Evolutionary conservation across 2,797 vertebrate genomes (phyloP), one percentile per base, ranked within the genome.

Genomic region (Gambusia yucatana): DNA sequence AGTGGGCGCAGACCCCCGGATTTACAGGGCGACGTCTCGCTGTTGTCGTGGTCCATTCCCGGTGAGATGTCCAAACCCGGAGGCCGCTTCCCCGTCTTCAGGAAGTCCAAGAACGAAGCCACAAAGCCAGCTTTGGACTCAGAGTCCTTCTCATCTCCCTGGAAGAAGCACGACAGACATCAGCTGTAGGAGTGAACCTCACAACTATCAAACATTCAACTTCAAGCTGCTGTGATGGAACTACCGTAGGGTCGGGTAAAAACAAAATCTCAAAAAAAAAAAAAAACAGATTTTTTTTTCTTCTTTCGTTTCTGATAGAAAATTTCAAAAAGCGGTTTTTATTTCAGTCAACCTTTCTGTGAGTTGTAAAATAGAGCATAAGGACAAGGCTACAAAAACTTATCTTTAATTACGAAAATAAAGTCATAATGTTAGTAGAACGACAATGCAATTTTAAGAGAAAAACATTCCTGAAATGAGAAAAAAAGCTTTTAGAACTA

Each of bases 31-130:
- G 96, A 95, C 76, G 92, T 88, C 76, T 95, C 94, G 1, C 93
- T 93, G 7, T 95, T 95, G 79, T 95, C 95, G 57, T 3, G 91
- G 17, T 93, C 94, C 89, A 94, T 93, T 81, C 94, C 94, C 1
- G 92, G 86, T 22, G 94, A 93, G 72, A 95, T 93, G 79, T 94
- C 94, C 83, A 95, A 86, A 73, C 96, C 87, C 87, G 96, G 69
- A 86, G 95, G 96, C 83, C 97, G 96, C 88, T 98, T 98, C 73
- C 97, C 98, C 0, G 97, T 96, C 85, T 98, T 98, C 30, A 98
- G 96, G 86, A 98, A 98, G 91, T 98, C 97, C 89, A 98, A 89
- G 91, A 98, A 98, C 25, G 97, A 98, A 20, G 97, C 97, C 89
- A 98, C 98, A 79, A 98, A 98, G 25, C 97, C 97, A 0, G 97